Base-by-base conservation (phyloP, 2,888 invertebrate genomes). In the Xylota sylvarum region DNA sequence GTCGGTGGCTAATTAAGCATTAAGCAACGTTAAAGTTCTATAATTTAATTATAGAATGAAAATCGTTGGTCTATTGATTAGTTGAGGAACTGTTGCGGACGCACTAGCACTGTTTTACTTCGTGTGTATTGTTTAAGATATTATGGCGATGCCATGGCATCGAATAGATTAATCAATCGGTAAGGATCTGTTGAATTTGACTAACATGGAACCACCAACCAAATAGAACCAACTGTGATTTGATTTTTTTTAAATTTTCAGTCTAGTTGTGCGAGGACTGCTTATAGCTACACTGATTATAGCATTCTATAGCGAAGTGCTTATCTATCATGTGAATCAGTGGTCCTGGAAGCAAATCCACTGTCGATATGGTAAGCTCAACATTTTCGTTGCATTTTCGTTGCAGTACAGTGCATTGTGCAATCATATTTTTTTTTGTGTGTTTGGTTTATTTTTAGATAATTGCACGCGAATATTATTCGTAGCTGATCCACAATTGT, bases 401-500 rank as follows among this genome's bases (percentile, higher is more conserved):
- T n/a, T n/a, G n/a, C 27, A 46, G 6, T 64, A n/a, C 52, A n/a
- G 43, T 40, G 40, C 65, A n/a, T 55, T 67, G 46, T 84, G 46
- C 19, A 67, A 60, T 69, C 19, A 50, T 40, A 64, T 46, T 50
- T n/a, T n/a, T n/a, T n/a, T n/a, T 46, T 27, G 23, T 23, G 23
- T 55, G 65, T n/a, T 74, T 80, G 50, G 48, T 46, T 67, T 77
- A 62, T 76, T 87, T 89, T 48, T 62, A 92, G 93, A 90, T 5
- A 93, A 94, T 74, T 96, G 96, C 88, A 94, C 95, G 5, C 94
- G 94, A 89, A 93, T 97, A 74, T 91, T 97, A 62, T 94, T 96
- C 65, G 95, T 97, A 67, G 97, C 98, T 5, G 99, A 99, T 93
- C 98, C 98, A 17, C 99, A 99, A 93, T 95, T 99, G 82, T 95